Percentiles rank a stretch among this genome's conserved stretches.
phyloP scores from a whole-genome alignment of 2,888 invertebrate genomes.

The Laspeyria flexula region DNA sequence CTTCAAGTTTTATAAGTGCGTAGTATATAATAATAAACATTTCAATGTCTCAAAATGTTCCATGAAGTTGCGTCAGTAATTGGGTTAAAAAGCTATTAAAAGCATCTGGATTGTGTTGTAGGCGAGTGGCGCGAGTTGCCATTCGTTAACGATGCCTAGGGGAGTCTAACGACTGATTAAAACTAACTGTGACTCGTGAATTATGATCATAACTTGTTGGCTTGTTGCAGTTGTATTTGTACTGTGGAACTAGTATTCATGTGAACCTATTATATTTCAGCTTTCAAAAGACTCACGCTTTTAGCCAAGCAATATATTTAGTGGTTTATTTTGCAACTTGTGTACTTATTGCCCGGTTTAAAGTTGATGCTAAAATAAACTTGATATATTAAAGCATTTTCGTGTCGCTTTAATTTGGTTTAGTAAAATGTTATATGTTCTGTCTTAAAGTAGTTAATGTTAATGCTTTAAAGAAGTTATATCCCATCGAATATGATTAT shows the following conservation, averaged over 20 bases:
- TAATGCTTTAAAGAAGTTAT: no score
- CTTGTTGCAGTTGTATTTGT: slow-evolving; percentile 21
- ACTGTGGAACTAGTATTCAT: not conserved
- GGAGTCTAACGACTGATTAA: slow-evolving; percentile 61
- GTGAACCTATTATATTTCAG: not conserved
- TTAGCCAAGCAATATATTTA: not conserved
- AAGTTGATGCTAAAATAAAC: slow-evolving; percentile 14
- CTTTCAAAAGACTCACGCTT: not conserved
- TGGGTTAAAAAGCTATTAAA: slow-evolving; percentile 68
- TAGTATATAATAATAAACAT: slow-evolving; percentile 44
- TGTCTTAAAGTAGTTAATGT: no score
- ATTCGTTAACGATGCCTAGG: slow-evolving; percentile 58
- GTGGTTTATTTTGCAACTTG: slow-evolving; percentile 6
- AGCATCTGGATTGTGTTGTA: slow-evolving; percentile 63
- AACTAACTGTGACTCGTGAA: slow-evolving; percentile 55
- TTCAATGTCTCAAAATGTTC: slow-evolving; percentile 45
- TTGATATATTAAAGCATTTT: slow-evolving; percentile 11
- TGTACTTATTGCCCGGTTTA: slow-evolving; percentile 10
- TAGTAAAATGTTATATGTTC: not conserved
- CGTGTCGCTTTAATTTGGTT: slow-evolving; percentile 4
- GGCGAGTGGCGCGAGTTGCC: slow-evolving; percentile 32
- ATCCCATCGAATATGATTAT: no score
- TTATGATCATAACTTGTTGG: slow-evolving; percentile 44
- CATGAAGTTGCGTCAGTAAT: slow-evolving; percentile 50
- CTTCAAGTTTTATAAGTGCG: slow-evolving; percentile 23